Evolutionary conservation across 92 coral and sea anemone species (phyloP).

Genomic region (Heliopora coerulea): DNA sequence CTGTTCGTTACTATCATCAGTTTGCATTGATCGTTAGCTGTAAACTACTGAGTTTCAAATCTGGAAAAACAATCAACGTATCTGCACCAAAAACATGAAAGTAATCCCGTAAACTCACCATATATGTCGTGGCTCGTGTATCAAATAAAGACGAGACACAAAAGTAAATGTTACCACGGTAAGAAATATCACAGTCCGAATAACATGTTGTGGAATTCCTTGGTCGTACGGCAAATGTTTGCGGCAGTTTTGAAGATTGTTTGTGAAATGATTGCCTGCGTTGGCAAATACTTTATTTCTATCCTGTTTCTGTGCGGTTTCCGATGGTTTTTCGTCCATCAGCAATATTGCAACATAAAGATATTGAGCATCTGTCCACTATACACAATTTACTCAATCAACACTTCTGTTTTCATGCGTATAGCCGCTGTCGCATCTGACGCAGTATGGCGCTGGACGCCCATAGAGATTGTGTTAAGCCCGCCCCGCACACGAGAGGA

Average conservation of each 20-base stretch:
- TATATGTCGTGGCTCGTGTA: slow-evolving; percentile 79
- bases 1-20: background rate
- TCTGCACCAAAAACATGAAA: background rate
- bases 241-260: too few species aligned
- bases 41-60: background rate
- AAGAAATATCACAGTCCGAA: slow-evolving; percentile 48
- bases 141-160: slow-evolving; percentile 70
- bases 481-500: too few species aligned
- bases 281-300: slow-evolving; percentile 53
- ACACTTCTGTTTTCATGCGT: too few species aligned
- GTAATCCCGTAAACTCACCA: slow-evolving; percentile 65
- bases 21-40: background rate
- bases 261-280: slow-evolving; percentile 32
- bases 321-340: background rate
- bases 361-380: background rate
- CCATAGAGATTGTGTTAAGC: too few species aligned
- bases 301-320: slow-evolving; percentile 29
- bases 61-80: background rate
- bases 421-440: too few species aligned
- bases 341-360: background rate
- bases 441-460: too few species aligned
- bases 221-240: too few species aligned
- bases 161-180: slow-evolving; percentile 62
- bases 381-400: too few species aligned
- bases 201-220: slow-evolving; percentile 19